phyloP scores from a whole-genome alignment of 1,140 invertebrate species.

The Parasteatoda tepidariorum region DNA sequence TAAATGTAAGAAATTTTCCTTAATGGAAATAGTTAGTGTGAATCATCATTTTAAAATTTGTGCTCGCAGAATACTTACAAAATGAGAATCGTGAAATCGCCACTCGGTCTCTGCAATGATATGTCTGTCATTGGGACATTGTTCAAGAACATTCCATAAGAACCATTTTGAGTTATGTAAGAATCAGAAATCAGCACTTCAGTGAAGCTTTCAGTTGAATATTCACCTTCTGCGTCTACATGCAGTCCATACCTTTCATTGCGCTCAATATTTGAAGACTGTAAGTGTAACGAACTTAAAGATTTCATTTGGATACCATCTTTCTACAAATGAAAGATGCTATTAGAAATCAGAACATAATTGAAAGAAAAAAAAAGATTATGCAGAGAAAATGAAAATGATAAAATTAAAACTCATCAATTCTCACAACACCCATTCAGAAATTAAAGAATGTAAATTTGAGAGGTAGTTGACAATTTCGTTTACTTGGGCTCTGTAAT shows the following conservation, averaged over 20 bases:
- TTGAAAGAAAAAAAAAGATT: too few relatives aligned
- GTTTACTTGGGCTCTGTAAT: too few relatives aligned
- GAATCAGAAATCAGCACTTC: neutral
- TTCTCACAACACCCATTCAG: too few relatives aligned
- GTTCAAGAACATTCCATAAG: slow-evolving; percentile 37
- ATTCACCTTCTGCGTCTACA: slow-evolving; percentile 48
- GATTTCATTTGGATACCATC: slow-evolving; percentile 56
- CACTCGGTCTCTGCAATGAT: slow-evolving; percentile 30
- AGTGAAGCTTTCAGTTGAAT: slow-evolving; percentile 22
- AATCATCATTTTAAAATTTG: too few relatives aligned
- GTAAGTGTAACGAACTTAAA: slow-evolving; percentile 14
- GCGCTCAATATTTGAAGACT: neutral
- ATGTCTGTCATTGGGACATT: slow-evolving; percentile 40
- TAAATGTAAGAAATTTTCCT: too few relatives aligned
- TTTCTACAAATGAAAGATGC: slow-evolving; percentile 23
- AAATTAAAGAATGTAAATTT: too few relatives aligned
- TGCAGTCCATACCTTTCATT: slow-evolving; percentile 33
- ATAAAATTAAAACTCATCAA: too few relatives aligned
- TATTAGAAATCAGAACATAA: too few relatives aligned
- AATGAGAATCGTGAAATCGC: slow-evolving; percentile 27
- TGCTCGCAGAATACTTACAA: slow-evolving; percentile 47
- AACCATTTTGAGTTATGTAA: slow-evolving; percentile 13
- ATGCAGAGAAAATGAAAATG: too few relatives aligned
- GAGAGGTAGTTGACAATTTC: too few relatives aligned
- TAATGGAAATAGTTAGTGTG: too few relatives aligned